Base-by-base conservation (phyloP, 1,140 invertebrate genomes). In the Neodiprion fabricii region DNA sequence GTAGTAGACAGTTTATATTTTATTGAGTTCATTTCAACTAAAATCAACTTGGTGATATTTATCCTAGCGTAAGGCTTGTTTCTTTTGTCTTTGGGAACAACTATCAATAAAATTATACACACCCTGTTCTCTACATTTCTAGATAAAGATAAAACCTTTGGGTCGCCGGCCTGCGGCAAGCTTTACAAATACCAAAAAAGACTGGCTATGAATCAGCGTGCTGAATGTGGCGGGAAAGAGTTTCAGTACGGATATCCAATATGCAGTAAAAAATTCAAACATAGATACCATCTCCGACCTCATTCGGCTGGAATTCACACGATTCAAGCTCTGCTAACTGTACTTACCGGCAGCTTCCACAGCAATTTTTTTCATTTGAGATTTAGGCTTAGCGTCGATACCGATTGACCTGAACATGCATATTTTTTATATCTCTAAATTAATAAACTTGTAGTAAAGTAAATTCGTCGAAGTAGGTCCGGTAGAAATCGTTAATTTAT, bases 231-330 rank as follows among this genome's bases (percentile, higher is more conserved):
- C 65, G 83, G 85, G 7, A 83, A 85, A 73, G 78, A 80, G 7
- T 83, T 85, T 66, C 79, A 85, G 74, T 84, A 86, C 79, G 80
- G 77, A 47, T 90, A 88, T 78, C 74, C 48, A 71, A 85, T 80
- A 74, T 90, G 88, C 78, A 82, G 82, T 48, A 86, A 84, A 74
- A 78, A 85, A 74, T 91, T 91, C 83, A 90, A 89, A 74, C 88
- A 90, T 80, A 86, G 83, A 49, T 84, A 74, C 23, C 78, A 78
- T 40, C 78, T 78, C 23, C 82, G 83, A 65, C 67, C 11, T 11
- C 67, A 68, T 68, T 68, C 17, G 67, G 67, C 11, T 11, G 17
- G 10, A 11, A 17, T 68, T 68, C 67, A 68, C 28, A 11, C 11
- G 10, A 21, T 68, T 40, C 67, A 61, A n/a, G 53, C 53, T 11